These are phyloP conservation scores for Petaurus breviceps DNA, from an alignment of 2,113 vertebrate species.

Conservation along the genomic window DNA sequence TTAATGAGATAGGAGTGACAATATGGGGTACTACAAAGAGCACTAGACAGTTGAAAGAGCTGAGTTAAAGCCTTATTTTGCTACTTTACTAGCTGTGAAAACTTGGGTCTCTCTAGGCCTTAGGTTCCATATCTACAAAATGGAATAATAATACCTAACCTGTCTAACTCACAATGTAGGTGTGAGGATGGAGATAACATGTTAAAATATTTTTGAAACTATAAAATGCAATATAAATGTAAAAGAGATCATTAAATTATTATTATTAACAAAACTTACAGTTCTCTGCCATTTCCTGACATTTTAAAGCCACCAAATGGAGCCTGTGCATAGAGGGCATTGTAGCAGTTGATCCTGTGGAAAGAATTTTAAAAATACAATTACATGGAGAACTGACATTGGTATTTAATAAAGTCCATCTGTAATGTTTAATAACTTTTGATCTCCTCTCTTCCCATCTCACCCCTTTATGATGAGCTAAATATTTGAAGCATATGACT, in stretches of 20 bases:
- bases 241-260: neutral
- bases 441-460: neutral
- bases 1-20: neutral
- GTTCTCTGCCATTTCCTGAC: constrained; percentile 96
- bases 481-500: neutral
- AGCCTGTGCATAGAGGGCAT: constrained; percentile 92
- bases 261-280: constrained; percentile 87
- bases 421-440: neutral
- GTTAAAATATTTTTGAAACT: neutral
- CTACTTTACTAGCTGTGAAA: neutral
- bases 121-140: neutral
- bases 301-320: constrained; percentile 97
- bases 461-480: neutral
- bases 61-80: neutral
- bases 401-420: accelerated
- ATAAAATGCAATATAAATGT: neutral
- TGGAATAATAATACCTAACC: too few relatives aligned
- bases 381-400: neutral
- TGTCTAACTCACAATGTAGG: neutral
- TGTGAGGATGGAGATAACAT: neutral
- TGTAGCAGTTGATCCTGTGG: constrained; percentile 96
- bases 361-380: accelerated
- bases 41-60: neutral
- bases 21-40: neutral
- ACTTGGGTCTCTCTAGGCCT: neutral